phyloP scores from a whole-genome alignment of 2,797 vertebrate genomes.

The Gambelia wislizenii region DNA sequence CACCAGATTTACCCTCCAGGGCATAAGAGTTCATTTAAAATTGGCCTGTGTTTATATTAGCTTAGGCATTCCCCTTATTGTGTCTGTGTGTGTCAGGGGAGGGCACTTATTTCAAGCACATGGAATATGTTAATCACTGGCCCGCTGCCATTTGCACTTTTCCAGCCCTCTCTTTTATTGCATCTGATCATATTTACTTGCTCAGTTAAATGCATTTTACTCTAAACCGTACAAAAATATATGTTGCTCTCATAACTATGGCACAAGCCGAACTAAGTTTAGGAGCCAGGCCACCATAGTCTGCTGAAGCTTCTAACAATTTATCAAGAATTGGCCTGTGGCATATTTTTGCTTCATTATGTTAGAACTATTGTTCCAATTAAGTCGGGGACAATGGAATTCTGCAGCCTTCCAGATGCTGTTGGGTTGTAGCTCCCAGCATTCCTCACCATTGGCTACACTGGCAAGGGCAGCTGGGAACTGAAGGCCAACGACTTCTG shows the following conservation, averaged over 20 bases:
- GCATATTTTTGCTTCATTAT: neutral
- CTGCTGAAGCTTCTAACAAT: neutral
- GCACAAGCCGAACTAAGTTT: neutral
- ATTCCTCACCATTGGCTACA: too few relatives aligned
- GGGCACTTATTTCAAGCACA: neutral
- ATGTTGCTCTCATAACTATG: neutral
- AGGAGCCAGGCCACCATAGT: neutral
- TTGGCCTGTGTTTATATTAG: neutral
- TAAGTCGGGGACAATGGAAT: too few relatives aligned
- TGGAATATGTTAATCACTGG: neutral
- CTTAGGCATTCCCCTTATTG: neutral
- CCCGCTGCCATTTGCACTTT: neutral
- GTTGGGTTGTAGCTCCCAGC: too few relatives aligned
- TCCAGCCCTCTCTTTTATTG: neutral
- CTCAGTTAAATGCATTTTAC: neutral
- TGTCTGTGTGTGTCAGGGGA: too few relatives aligned
- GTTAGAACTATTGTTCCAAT: neutral
- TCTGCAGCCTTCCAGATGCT: neutral
- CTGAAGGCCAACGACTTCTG: too few relatives aligned
- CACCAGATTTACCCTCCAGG: constrained; percentile 46
- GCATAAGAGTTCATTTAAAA: constrained; percentile 37
- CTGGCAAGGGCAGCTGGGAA: too few relatives aligned
- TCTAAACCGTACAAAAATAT: neutral
- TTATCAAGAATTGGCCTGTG: neutral
- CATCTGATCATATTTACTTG: neutral